Conservation (phyloP, 64 coral and sea anemone genomes). For the Montipora sp. region DNA sequence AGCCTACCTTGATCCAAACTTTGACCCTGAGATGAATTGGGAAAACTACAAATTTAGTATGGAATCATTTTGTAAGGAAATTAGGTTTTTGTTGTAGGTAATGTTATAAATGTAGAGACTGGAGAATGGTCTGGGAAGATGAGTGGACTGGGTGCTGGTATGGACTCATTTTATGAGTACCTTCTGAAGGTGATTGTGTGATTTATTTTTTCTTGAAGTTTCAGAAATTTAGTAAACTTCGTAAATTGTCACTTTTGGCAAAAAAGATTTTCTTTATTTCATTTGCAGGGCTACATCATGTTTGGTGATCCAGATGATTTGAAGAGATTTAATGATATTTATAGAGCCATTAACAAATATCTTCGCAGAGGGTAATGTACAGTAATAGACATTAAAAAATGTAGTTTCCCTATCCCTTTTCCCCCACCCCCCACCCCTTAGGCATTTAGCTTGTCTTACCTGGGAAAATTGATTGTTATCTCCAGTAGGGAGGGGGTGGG, state of each 20-base stretch:
- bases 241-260: no score
- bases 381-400: not conserved
- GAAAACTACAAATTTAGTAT: not conserved
- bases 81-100: conserved; percentile 50
- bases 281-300: conserved; percentile 87
- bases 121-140: conserved; percentile 90
- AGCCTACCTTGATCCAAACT: no score
- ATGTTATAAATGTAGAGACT: conserved; percentile 87
- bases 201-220: not conserved
- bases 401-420: not conserved
- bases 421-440: no score
- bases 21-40: no score
- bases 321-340: conserved; percentile 94
- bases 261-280: not conserved
- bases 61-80: no score
- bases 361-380: conserved; percentile 81
- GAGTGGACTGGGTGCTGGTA: conserved; percentile 94
- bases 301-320: conserved; percentile 96
- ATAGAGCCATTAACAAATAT: conserved; percentile 72
- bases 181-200: conserved; percentile 82
- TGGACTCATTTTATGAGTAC: conserved; percentile 99
- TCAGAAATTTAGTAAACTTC: no score
- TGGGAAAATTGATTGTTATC: no score
- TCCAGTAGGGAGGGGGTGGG: no score
- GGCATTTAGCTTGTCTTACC: no score